Evolutionary conservation across 2,113 vertebrate species (phyloP).

Genomic region (Monopterus albus): DNA sequence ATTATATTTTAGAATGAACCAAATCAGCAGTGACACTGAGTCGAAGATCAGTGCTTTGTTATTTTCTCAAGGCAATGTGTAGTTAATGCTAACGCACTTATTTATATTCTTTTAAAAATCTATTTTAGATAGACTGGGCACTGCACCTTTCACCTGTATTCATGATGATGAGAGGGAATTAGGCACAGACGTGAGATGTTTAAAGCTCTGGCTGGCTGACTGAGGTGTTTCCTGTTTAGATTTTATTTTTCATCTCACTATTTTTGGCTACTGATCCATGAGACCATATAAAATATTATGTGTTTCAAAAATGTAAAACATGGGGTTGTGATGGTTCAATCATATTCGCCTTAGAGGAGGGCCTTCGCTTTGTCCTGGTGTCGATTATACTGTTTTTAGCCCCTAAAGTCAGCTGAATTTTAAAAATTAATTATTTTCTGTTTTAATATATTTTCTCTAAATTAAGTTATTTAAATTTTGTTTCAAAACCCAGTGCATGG

Average conservation of each 20-base stretch:
- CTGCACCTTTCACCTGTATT: constrained; percentile 17
- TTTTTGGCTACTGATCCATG: constrained; percentile 17
- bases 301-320: constrained; percentile 28
- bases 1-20: constrained; percentile 15
- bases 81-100: constrained; percentile 43
- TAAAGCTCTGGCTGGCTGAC: constrained; percentile 10
- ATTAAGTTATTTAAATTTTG: neutral
- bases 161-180: constrained; percentile 20
- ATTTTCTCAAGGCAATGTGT: constrained; percentile 11
- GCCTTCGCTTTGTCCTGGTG: constrained; percentile 2
- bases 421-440: too few relatives aligned
- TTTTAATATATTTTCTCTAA: neutral
- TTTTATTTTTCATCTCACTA: constrained; percentile 18
- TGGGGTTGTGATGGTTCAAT: constrained; percentile 6
- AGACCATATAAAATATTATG: constrained; percentile 37
- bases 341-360: constrained; percentile 5
- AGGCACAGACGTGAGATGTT: constrained; percentile 11
- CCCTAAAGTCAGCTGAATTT: too few relatives aligned
- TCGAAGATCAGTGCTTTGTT: neutral
- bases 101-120: constrained; percentile 20
- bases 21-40: constrained; percentile 38
- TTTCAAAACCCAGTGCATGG: neutral
- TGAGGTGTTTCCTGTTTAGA: constrained; percentile 1
- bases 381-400: neutral
- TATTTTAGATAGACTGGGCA: constrained; percentile 18